Base-by-base conservation (phyloP, 2,888 invertebrate genomes). In the Amblyjoppa proteus region DNA sequence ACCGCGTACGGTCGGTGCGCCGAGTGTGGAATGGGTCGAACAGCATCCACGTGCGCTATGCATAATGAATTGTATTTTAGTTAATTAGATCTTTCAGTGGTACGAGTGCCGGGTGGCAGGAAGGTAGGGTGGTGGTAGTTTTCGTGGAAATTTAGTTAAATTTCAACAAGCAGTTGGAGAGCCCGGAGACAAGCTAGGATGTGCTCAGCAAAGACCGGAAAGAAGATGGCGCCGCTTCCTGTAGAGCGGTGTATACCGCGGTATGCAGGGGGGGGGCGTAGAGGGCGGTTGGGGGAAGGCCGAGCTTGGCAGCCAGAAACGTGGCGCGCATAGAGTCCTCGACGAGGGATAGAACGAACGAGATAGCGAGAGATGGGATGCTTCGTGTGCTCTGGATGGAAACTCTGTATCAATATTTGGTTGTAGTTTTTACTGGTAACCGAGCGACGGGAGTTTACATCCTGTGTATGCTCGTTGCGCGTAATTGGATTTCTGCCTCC, bases 401-500 rank as follows among this genome's bases (percentile, higher is more conserved):
- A 87, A 87, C 87, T 88, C 87, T 84, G 81, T 89, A 89, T 90
- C 90, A 91, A 91, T 91, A 91, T 92, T 92, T 91, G 90, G 88
- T 87, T 89, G 88, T 88, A 89, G 88, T 90, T 91, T 90, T 90
- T 89, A 88, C 88, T 87, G 88, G 87, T 88, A 90, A 89, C 87
- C 89, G 87, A 90, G 88, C 87, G 87, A 88, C 79, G 76, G 51
- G 89, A 90, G 89, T 89, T 89, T 90, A 90, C 90, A 91, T 90
- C 89, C 89, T 88, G 86, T 90, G 89, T 90, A 90, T 91, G 89
- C 89, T 81, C 88, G 85, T 88, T 88, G 89, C 87, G 87, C 88
- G 88, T 91, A 91, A 92, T 91, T 92, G 91, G 89, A 92, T 91
- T 91, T 91, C 88, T 89, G 87, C 88, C 87, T 89, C 83, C 71